phyloP scores from a whole-genome alignment of 1,140 invertebrate species.

The Bombus vancouverensis region DNA sequence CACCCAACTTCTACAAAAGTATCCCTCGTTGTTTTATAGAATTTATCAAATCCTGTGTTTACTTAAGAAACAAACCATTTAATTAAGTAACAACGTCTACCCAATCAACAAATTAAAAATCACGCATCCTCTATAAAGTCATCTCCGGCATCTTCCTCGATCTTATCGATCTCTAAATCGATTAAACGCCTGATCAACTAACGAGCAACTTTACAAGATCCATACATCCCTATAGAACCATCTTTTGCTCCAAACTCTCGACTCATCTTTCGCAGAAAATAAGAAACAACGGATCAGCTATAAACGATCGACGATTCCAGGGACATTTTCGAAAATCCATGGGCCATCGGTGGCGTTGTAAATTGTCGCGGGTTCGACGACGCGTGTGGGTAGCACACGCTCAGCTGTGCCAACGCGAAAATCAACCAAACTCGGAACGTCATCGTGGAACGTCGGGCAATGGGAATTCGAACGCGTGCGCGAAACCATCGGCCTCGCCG shows the following conservation, averaged over 20 bases:
- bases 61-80: too few relatives aligned
- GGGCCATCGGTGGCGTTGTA: background rate
- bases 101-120: too few relatives aligned
- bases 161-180: background rate
- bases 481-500: background rate
- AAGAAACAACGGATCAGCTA: background rate
- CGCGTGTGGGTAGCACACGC: constrained; percentile 5
- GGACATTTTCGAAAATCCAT: background rate
- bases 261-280: background rate
- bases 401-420: constrained; percentile 42
- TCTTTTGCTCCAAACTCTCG: background rate
- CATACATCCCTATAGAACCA: background rate
- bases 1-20: too few relatives aligned
- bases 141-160: too few relatives aligned
- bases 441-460: constrained; percentile 26
- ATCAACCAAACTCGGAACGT: constrained; percentile 43
- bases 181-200: background rate
- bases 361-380: background rate
- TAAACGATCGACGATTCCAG: background rate
- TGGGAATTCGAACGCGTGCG: constrained; percentile 46
- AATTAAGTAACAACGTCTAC: too few relatives aligned
- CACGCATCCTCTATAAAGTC: too few relatives aligned
- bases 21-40: too few relatives aligned
- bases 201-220: background rate
- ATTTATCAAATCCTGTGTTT: too few relatives aligned